These are phyloP conservation scores for Petroica traversi DNA, from an alignment of 2,113 vertebrate species.

Conservation along the genomic window DNA sequence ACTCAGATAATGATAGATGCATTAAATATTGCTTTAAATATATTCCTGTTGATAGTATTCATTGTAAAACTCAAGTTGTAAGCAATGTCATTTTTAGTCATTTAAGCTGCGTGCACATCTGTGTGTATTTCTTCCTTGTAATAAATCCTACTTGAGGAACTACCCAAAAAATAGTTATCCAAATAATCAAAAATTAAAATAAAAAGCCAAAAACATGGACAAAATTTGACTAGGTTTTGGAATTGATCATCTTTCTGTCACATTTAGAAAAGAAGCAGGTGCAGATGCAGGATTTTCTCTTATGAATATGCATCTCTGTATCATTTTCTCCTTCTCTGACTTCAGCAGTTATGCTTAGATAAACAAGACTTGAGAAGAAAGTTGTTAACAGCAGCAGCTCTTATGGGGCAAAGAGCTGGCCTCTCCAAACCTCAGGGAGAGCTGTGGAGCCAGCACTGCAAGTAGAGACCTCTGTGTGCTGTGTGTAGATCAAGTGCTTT, in stretches of 20 bases:
- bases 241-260: background rate
- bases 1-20: background rate
- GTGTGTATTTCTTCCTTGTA: background rate
- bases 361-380: background rate
- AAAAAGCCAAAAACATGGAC: background rate
- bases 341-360: background rate
- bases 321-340: background rate
- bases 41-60: background rate
- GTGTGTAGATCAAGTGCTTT: background rate
- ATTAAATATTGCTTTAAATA: background rate
- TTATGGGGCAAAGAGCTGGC: background rate
- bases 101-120: background rate
- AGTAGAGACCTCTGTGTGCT: background rate
- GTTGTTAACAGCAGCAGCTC: background rate
- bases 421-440: background rate
- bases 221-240: background rate
- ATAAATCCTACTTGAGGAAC: background rate
- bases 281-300: background rate
- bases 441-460: background rate
- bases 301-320: background rate
- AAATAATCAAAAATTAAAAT: background rate
- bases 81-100: fast-evolving
- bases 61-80: background rate
- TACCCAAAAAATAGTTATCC: background rate
- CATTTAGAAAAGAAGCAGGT: background rate